A percentile compares a stretch with the other conserved stretches of the same genome.
Conservation (phyloP, 1,140 invertebrate genomes). For the Pogonomyrmex californicus region DNA sequence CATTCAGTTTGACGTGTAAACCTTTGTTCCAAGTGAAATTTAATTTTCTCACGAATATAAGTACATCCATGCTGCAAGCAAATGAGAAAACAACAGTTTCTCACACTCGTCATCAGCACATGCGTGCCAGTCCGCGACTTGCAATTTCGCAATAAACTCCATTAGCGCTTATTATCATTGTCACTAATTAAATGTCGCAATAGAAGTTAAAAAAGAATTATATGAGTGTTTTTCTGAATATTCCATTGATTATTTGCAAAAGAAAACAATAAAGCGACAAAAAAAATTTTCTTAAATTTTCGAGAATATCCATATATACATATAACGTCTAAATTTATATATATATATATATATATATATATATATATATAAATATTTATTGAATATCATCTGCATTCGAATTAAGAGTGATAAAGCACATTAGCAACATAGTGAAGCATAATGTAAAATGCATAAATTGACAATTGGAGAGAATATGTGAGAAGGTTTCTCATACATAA, state of each 20-base stretch:
- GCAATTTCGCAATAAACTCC: slow-evolving; percentile 27
- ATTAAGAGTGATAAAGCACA: neutral
- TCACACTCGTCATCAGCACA: slow-evolving; percentile 43
- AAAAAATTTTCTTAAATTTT: neutral
- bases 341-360: neutral
- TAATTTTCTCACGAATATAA: slow-evolving; percentile 53
- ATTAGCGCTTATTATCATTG: neutral
- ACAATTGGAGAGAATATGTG: neutral
- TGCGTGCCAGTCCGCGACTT: slow-evolving; percentile 32
- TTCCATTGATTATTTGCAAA: neutral
- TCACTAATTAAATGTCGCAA: slow-evolving; percentile 8
- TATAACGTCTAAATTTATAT: neutral
- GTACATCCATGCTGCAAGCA: neutral
- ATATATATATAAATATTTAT: neutral
- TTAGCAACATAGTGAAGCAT: neutral
- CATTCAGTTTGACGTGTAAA: neutral
- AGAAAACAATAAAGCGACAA: neutral
- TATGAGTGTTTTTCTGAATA: neutral
- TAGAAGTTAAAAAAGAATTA: slow-evolving; percentile 7
- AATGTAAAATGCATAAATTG: neutral
- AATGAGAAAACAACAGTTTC: slow-evolving; percentile 29
- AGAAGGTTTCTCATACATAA: neutral
- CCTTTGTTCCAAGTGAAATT: slow-evolving; percentile 29
- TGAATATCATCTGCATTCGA: neutral
- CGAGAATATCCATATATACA: neutral